Evolutionary conservation across 2,888 invertebrate genomes (phyloP).

Genomic region (Dasypolia templi): DNA sequence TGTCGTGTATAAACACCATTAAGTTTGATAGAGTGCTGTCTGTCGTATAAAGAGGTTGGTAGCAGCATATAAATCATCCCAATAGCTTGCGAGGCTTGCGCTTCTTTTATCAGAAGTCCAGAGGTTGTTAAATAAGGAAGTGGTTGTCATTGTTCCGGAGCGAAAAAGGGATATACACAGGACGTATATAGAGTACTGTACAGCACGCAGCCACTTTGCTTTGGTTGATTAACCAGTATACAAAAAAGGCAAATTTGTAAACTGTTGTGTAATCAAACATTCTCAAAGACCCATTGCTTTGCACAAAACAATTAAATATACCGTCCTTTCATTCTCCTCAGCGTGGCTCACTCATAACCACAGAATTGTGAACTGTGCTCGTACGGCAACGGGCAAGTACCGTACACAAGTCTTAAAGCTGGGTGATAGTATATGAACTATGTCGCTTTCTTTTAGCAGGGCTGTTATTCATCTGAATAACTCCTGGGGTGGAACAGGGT

Average conservation of each 20-base stretch:
- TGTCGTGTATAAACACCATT: not conserved
- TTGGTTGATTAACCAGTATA: too few relatives aligned
- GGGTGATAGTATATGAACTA: slow-evolving; percentile 84
- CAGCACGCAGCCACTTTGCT: too few relatives aligned
- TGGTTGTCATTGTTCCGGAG: not conserved
- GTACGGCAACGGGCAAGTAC: too few relatives aligned
- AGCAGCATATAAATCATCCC: not conserved
- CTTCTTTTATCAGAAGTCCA: too few relatives aligned
- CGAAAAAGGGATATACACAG: not conserved
- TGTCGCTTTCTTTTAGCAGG: slow-evolving; percentile 81
- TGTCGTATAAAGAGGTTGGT: not conserved
- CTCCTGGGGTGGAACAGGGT: slow-evolving; percentile 70
- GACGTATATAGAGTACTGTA: not conserved
- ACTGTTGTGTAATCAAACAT: not conserved
- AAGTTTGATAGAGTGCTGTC: not conserved
- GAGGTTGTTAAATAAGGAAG: too few relatives aligned
- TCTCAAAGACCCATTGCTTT: not conserved
- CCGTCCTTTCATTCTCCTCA: not conserved
- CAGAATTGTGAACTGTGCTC: too few relatives aligned
- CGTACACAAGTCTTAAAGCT: slow-evolving; percentile 71
- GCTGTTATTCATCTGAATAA: slow-evolving; percentile 74
- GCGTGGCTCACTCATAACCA: not conserved
- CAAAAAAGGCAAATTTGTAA: slow-evolving; percentile 2
- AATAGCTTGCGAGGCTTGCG: not conserved
- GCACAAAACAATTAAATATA: not conserved